Percentiles rank a stretch among this genome's conserved stretches.
These are phyloP conservation scores for Actinernus sp. DNA, from an alignment of 92 coral and sea anemone species.

Conservation along the genomic window DNA sequence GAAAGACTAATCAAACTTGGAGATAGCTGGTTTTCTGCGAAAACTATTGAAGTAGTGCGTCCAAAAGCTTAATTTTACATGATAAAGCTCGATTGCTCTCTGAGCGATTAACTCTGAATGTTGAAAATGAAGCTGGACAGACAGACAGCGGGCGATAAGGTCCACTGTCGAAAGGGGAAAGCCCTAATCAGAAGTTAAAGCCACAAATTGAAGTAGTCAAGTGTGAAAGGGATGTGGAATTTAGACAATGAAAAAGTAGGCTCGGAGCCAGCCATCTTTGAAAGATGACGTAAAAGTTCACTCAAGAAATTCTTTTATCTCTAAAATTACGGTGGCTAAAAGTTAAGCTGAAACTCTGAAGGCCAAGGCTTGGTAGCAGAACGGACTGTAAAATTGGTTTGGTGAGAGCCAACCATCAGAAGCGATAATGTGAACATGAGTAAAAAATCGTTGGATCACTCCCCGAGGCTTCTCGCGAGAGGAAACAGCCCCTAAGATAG, in stretches of 20 bases:
- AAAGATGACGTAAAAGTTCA: conserved; percentile 88
- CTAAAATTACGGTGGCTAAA: conserved; percentile 87
- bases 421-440: conserved; percentile 91
- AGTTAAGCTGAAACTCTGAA: conserved; percentile 78
- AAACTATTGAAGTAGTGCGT: conserved; percentile 86
- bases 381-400: conserved; percentile 75
- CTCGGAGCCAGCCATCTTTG: conserved; percentile 96
- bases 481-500: conserved; percentile 83
- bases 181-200: conserved; percentile 93
- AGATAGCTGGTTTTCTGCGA: conserved; percentile 91
- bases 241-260: conserved; percentile 90
- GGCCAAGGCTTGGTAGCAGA: conserved; percentile 77
- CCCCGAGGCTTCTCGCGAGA: conserved; percentile 56
- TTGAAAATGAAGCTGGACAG: conserved; percentile 67
- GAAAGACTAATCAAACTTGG: conserved; percentile 93
- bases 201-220: conserved; percentile 57
- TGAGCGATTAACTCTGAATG: conserved; percentile 80
- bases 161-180: conserved; percentile 82
- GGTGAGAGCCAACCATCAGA: conserved; percentile 83
- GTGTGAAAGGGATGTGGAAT: conserved; percentile 77
- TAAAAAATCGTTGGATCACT: conserved; percentile 78
- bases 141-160: conserved; percentile 86
- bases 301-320: conserved; percentile 65
- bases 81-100: conserved; percentile 75
- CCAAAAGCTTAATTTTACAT: conserved; percentile 48